phyloP scores from a whole-genome alignment of 2,797 vertebrate genomes.

The Sebastes vulpes region DNA sequence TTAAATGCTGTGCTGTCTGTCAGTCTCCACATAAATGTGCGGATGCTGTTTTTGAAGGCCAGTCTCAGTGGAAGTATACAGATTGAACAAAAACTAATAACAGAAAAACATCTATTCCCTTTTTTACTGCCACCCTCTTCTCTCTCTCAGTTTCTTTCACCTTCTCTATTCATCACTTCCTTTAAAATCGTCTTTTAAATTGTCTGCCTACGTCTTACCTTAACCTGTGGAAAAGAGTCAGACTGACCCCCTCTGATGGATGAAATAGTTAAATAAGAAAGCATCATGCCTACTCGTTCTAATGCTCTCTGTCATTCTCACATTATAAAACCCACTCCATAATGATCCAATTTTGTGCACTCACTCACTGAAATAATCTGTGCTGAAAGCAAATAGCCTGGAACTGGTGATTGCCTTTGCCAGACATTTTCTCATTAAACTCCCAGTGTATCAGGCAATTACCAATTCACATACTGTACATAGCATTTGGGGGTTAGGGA shows the following conservation, averaged over 20 bases:
- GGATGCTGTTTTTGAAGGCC: neutral
- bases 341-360: slow-evolving; percentile 70
- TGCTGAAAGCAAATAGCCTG: slow-evolving; percentile 61
- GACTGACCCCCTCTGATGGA: slow-evolving; percentile 11
- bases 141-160: neutral
- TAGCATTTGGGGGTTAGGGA: slow-evolving; percentile 28
- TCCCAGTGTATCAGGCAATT: slow-evolving; percentile 60
- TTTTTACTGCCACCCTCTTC: neutral
- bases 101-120: neutral
- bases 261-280: slow-evolving; percentile 46
- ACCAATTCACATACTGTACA: slow-evolving; percentile 40
- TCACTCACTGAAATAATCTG: slow-evolving; percentile 67
- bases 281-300: slow-evolving; percentile 18
- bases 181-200: neutral
- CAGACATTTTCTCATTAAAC: slow-evolving; percentile 73
- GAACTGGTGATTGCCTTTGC: slow-evolving; percentile 61
- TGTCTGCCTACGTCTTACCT: neutral
- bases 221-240: slow-evolving; percentile 4
- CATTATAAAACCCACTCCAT: slow-evolving; percentile 60
- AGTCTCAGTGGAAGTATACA: neutral
- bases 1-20: neutral
- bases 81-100: neutral
- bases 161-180: neutral
- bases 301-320: slow-evolving; percentile 51
- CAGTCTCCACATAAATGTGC: neutral